Conservation (phyloP, 2,797 vertebrate species). For the Gobionotothen gibberifrons region DNA sequence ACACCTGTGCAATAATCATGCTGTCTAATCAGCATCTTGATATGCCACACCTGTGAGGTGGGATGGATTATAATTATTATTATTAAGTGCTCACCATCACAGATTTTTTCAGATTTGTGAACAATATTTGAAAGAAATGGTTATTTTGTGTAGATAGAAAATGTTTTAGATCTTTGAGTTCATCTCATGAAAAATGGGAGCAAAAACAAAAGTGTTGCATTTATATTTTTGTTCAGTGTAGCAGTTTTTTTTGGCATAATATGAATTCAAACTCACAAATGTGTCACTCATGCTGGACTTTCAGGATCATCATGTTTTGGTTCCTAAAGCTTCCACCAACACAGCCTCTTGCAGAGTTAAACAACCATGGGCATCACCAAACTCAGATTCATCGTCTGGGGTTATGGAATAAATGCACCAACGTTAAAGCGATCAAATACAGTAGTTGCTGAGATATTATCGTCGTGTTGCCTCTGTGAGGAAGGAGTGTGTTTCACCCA, state of each 20-base stretch:
- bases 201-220: no score
- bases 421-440: background rate
- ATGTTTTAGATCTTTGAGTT: no score
- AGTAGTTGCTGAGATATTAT: background rate
- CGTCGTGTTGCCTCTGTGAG: background rate
- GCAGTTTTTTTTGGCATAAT: background rate
- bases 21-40: no score
- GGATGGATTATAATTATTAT: no score
- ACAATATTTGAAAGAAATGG: no score
- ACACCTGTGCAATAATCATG: no score
- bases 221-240: no score
- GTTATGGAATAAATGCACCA: background rate
- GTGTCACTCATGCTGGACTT: background rate
- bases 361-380: background rate
- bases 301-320: background rate
- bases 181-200: no score
- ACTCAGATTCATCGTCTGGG: background rate
- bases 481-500: background rate
- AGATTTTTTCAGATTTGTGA: no score
- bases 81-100: no score
- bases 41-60: no score
- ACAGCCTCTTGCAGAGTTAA: background rate
- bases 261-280: background rate
- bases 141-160: no score
- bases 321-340: background rate